Evolutionary conservation across 2,113 vertebrate species (phyloP), one percentile per base, ranked within the genome.

Genomic region (Mormoops blainvillei): DNA sequence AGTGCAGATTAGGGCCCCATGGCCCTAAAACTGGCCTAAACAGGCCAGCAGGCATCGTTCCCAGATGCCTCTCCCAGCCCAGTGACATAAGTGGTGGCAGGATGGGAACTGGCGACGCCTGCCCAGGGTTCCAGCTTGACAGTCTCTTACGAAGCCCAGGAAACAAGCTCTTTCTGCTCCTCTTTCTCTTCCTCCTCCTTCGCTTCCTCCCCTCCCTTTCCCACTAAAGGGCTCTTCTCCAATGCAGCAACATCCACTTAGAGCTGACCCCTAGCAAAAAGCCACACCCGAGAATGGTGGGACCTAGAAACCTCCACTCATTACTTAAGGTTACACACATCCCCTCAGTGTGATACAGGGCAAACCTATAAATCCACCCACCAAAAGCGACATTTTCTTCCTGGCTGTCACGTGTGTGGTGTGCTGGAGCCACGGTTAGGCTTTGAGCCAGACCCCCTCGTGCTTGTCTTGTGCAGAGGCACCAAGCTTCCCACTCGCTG

Each of bases 341-440:
- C 36, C 45, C 45, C 20, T 4, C 33, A 1, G 1, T 4, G 4
- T 15, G 77, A 82, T 3, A 6, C 20, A 24, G 58, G 22, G 24
- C 31, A 68, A 19, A 22, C 36, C 26, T 18, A 7, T 4, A 33
- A 33, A 31, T 22, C 19, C 3, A 7, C 11, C 8, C 2, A 0
- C 12, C 1, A 7, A 15, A 7, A 12, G 22, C 48, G 41, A 0
- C 41, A 3, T 74, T 31, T 16, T 26, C 12, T 19, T 43, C 13
- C 0, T 2, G 41, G 26, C 3, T 31, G 22, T 3, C 28, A 16
- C 38, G 7, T 0, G 0, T 2, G 2, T 6, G 10, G 38, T 2
- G 3, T 18, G 2, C 15, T 2, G 10, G 36, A 41, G 9, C 28
- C 65, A n/a, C 31, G 3, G 4, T 18, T 3, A 43, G 45, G 52